Conservation (phyloP, 2,888 invertebrate species). For the Troides aeacus region DNA sequence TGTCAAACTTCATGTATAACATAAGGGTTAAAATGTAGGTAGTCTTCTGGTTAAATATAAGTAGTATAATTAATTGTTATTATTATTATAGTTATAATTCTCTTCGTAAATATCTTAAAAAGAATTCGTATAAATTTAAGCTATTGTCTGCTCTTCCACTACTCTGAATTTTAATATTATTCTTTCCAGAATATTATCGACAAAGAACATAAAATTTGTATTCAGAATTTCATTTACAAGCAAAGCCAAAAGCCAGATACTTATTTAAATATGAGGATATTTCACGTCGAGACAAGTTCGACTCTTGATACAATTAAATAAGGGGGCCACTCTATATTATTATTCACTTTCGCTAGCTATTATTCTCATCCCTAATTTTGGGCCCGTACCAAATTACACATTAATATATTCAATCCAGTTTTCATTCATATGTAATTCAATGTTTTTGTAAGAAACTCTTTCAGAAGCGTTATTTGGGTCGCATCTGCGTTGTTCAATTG, state of each 20-base stretch:
- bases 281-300: conserved; percentile 63
- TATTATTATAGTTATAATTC: no score
- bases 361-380: conserved; percentile 69
- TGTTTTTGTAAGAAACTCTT: conserved; percentile 68
- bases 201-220: neutral
- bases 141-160: neutral
- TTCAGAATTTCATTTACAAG: neutral
- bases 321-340: conserved; percentile 50
- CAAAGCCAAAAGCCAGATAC: neutral
- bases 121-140: no score
- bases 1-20: neutral
- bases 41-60: no score
- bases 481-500: conserved; percentile 69
- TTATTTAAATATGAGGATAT: conserved; percentile 38
- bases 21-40: neutral
- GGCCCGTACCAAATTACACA: conserved; percentile 74
- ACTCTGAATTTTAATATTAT: neutral
- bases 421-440: conserved; percentile 75
- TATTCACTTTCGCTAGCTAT: conserved; percentile 68
- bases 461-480: conserved; percentile 70
- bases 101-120: no score
- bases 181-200: neutral
- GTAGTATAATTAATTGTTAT: no score
- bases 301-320: conserved; percentile 60
- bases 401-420: conserved; percentile 78